Base-by-base conservation (phyloP, 2,797 vertebrate species). In the Bucorvus abyssinicus region DNA sequence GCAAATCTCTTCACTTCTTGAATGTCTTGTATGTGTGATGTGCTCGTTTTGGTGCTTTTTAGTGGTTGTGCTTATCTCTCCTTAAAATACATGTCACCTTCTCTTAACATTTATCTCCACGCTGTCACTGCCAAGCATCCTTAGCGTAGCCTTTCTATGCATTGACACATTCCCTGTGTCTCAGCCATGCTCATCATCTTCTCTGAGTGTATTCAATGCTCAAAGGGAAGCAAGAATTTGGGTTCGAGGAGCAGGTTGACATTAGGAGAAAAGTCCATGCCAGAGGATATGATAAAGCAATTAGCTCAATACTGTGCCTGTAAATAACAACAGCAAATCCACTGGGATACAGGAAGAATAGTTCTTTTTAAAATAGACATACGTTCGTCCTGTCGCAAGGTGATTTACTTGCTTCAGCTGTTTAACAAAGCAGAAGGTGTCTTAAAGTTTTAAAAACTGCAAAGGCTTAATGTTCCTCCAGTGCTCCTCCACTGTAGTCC, bases 41-140 rank as follows among this genome's bases (percentile, higher is more conserved):
- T 81, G 50, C 53, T 90, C 90, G 59, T 92, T 94, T 91, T 65
- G 55, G 77, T 90, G 73, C 63, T 88, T 86, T 76, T 91, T 61
- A 87, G 50, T 82, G 34, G 47, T 56, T 86, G 44, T 60, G 74
- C 71, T 89, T 67, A 79, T 79, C 67, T 76, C 60, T 79, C 53
- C 63, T 80, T 67, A 82, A 90, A 93, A 86, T 75, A 42, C 59
- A 9, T 12, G 9, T 94, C 76, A 42, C 42, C 45, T 90, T 89
- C 67, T 89, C 55, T 81, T 83, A 70, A 59, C 20, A n/a, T 93
- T 90, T 84, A 61, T 90, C 77, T 84, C 73, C 29, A 5, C 34
- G 34, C 73, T 86, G 67, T 78, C 65, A 21, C 57, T 71, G 69
- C 82, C 34, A 81, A 57, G n/a, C 63, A 71, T 34, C 65, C 80